phyloP scores from a whole-genome alignment of 2,797 vertebrate species.

The Eutrigla gurnardus region DNA sequence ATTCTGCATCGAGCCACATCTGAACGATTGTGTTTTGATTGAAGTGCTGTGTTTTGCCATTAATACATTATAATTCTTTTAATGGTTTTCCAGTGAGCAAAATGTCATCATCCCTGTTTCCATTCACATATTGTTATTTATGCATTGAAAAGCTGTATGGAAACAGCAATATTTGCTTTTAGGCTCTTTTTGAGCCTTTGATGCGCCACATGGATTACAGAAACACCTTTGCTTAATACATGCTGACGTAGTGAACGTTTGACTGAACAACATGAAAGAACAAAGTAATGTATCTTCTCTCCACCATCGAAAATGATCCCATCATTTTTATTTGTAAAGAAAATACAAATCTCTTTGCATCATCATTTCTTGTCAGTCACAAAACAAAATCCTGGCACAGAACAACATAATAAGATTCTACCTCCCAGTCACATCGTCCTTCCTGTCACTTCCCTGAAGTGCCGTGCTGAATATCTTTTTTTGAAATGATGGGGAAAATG shows the following conservation, averaged over 20 bases:
- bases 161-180: no score
- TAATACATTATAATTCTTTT: not conserved
- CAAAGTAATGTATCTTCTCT: no score
- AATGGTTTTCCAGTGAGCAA: not conserved
- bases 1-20: no score
- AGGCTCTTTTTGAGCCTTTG: no score
- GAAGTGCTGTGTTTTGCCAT: constrained; percentile 3
- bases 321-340: not conserved
- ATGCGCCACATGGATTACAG: no score
- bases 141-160: not conserved
- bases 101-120: not conserved
- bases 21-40: not conserved
- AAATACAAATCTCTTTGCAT: not conserved
- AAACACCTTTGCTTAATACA: no score
- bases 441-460: constrained; percentile 5
- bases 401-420: not conserved
- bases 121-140: not conserved
- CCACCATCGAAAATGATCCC: no score
- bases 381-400: not conserved
- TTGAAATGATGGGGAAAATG: constrained; percentile 9
- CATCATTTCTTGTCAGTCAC: constrained; percentile 6
- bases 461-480: constrained; percentile 4
- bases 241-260: no score
- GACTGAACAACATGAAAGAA: no score
- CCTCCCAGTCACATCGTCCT: not conserved